These are phyloP conservation scores for Paramuricea clavata DNA, from an alignment of 92 coral and sea anemone species.

Conservation along the genomic window DNA sequence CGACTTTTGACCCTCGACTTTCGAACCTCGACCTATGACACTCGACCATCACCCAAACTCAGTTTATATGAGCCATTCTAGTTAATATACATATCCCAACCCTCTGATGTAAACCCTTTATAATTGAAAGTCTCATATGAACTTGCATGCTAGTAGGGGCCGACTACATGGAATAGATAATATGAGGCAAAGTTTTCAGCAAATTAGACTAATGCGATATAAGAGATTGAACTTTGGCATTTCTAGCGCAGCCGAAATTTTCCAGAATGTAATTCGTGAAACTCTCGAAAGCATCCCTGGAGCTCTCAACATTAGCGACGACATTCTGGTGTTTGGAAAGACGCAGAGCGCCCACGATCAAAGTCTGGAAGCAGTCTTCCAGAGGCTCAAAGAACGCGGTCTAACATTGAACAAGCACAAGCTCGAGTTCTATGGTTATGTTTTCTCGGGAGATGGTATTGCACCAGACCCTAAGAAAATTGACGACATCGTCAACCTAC, in stretches of 20 bases:
- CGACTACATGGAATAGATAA: too few species aligned
- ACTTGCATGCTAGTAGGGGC: too few species aligned
- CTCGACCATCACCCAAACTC: too few species aligned
- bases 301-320: conserved; percentile 59
- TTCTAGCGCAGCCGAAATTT: too few species aligned
- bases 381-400: conserved; percentile 39
- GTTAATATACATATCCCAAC: too few species aligned
- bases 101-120: too few species aligned
- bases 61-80: too few species aligned
- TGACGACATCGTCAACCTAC: too few species aligned
- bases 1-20: too few species aligned
- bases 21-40: too few species aligned
- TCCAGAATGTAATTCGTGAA: conserved; percentile 47
- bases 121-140: too few species aligned
- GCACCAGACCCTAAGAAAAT: conserved; percentile 69
- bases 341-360: conserved; percentile 36
- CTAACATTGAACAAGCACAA: conserved; percentile 52
- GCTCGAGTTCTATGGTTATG: conserved; percentile 47
- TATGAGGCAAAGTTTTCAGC: too few species aligned
- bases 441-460: conserved; percentile 54
- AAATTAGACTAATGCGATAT: conserved; percentile 54
- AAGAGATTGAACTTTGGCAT: conserved; percentile 68
- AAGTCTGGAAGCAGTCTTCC: conserved; percentile 46
- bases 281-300: conserved; percentile 52
- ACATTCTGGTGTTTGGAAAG: conserved; percentile 52